Conservation (phyloP, 2,113 vertebrate species). For the Dasyurus viverrinus region DNA sequence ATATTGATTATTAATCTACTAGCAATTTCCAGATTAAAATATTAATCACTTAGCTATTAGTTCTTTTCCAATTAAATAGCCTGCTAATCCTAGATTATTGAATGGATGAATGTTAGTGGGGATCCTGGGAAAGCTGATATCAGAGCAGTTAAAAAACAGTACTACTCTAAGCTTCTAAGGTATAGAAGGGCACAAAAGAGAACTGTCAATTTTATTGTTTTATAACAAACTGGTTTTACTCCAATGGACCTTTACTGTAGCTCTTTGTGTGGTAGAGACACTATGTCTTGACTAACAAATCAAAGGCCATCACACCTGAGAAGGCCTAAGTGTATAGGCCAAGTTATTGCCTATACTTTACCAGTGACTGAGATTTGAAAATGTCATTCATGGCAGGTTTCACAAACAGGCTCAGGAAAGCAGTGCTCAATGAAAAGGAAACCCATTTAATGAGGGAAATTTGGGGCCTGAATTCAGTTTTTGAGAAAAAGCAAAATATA, state of each 20-base stretch:
- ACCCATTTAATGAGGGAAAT: constrained; percentile 16
- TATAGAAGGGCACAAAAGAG: neutral
- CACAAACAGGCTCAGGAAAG: constrained; percentile 76
- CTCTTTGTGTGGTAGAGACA: neutral
- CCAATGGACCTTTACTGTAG: constrained; percentile 13
- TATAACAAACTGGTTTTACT: neutral
- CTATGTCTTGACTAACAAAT: constrained; percentile 41
- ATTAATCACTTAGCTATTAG: neutral
- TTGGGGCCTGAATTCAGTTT: neutral
- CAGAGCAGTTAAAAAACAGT: neutral
- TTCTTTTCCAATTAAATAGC: neutral
- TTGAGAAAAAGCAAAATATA: neutral
- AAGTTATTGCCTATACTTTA: constrained; percentile 78
- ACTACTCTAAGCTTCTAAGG: neutral
- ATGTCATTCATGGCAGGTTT: constrained; percentile 81
- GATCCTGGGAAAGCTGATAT: neutral
- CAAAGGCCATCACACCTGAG: constrained; percentile 72
- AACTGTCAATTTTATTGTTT: neutral
- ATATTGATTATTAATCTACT: neutral
- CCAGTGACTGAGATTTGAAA: constrained; percentile 79
- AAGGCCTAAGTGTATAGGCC: constrained; percentile 82
- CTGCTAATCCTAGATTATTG: neutral
- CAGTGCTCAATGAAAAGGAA: constrained; percentile 79
- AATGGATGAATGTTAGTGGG: neutral
- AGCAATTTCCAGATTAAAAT: neutral